These are phyloP conservation scores for Catostylus mosaicus DNA, from an alignment of 30 jellyfish, hydroid and myxozoan genomes.

Conservation along the genomic window DNA sequence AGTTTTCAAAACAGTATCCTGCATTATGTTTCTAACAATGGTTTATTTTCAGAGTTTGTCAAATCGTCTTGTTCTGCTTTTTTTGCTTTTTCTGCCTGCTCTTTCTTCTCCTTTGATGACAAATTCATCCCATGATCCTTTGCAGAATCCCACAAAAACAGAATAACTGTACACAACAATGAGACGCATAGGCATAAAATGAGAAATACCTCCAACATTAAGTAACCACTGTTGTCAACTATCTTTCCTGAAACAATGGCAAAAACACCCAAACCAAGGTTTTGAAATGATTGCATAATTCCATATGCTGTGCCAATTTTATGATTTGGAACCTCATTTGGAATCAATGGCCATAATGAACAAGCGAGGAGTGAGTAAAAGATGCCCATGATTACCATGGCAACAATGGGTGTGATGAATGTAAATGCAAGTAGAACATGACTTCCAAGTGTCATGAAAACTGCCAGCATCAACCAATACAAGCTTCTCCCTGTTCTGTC, in stretches of 20 bases:
- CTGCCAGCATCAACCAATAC: slow-evolving; percentile 79
- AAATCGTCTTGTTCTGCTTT: not conserved
- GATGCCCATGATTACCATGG: slow-evolving; percentile 95
- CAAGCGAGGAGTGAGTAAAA: slow-evolving; percentile 96
- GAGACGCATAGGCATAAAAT: slow-evolving; percentile 72
- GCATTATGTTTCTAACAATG: not conserved
- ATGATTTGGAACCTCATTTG: slow-evolving; percentile 87
- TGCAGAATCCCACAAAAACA: slow-evolving; percentile 53
- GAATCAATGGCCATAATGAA: slow-evolving; percentile 98
- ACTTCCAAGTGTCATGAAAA: slow-evolving; percentile 73
- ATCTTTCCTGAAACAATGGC: slow-evolving; percentile 48
- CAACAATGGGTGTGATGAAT: slow-evolving; percentile 67
- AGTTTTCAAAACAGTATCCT: too few species aligned
- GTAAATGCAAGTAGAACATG: slow-evolving; percentile 85
- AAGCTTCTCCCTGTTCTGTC: slow-evolving; percentile 86
- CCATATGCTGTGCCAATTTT: slow-evolving; percentile 99
- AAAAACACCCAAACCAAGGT: slow-evolving; percentile 86
- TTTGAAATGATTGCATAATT: slow-evolving; percentile 97
- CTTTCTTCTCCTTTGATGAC: slow-evolving; percentile 22
- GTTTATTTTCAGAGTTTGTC: not conserved
- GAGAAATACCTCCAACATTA: slow-evolving; percentile 85
- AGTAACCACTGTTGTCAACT: slow-evolving; percentile 46
- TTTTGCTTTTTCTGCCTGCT: slow-evolving; percentile 23
- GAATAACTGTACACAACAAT: slow-evolving; percentile 18
- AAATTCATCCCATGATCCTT: slow-evolving; percentile 42